Evolutionary conservation across 2,888 invertebrate genomes (phyloP).

Genomic region (Eupithecia tripunctaria): DNA sequence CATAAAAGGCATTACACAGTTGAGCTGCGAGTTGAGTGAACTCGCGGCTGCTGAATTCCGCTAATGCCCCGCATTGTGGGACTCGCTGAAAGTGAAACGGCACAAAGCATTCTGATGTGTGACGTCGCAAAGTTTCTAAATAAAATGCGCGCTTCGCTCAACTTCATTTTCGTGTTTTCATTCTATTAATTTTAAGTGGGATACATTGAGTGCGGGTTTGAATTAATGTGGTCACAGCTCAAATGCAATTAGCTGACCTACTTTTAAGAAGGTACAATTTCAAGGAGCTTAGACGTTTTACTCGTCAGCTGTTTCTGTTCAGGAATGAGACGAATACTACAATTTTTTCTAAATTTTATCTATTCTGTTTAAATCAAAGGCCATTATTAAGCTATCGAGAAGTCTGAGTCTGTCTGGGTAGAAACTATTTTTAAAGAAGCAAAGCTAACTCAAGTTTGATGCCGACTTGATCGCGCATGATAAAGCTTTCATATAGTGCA

Average conservation of each 20-base stretch:
- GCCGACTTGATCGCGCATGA: background rate
- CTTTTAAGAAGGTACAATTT: background rate
- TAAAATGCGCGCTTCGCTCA: conserved; percentile 44
- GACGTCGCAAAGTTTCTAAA: conserved; percentile 46
- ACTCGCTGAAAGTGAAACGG: conserved; percentile 42
- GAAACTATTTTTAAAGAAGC: background rate
- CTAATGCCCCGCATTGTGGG: conserved; percentile 52
- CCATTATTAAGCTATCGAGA: background rate
- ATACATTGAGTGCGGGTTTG: conserved; percentile 70
- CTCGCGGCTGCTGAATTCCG: conserved; percentile 33
- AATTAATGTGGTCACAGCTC: conserved; percentile 64
- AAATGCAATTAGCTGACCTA: background rate
- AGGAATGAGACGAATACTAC: background rate
- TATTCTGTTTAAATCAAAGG: background rate
- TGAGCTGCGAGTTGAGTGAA: conserved; percentile 10
- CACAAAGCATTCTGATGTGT: conserved; percentile 43
- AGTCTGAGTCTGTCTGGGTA: background rate
- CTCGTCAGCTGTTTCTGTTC: background rate
- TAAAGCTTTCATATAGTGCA: background rate
- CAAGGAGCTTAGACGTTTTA: background rate
- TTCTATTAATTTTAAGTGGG: conserved; percentile 74
- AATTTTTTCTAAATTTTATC: background rate
- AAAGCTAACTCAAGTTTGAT: background rate
- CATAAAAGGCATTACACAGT: conserved; percentile 4
- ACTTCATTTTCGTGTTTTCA: conserved; percentile 57